Evolutionary conservation across 2,113 vertebrate species (phyloP).

Genomic region (Mastomys natalensis): DNA sequence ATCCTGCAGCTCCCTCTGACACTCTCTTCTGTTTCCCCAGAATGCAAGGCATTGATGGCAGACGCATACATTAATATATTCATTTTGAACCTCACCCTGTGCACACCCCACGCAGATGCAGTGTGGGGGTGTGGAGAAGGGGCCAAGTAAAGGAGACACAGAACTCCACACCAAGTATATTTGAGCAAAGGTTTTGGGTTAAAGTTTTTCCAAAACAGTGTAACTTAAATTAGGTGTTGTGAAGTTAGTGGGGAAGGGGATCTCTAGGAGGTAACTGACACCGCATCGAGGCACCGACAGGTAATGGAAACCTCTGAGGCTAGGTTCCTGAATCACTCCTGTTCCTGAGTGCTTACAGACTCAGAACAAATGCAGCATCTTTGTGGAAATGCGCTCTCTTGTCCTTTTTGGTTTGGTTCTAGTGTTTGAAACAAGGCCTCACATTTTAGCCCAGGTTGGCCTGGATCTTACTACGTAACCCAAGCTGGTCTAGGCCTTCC

Average conservation of each 20-base stretch:
- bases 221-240: slow-evolving; percentile 9
- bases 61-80: slow-evolving; percentile 9
- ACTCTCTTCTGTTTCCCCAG: slow-evolving; percentile 53
- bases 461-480: neutral
- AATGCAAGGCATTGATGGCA: neutral
- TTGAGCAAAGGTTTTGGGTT: neutral
- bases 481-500: neutral
- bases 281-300: neutral
- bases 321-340: neutral
- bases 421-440: neutral
- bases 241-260: neutral
- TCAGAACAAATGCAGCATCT: neutral
- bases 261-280: neutral
- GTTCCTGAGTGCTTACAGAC: neutral
- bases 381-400: neutral
- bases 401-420: neutral
- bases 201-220: slow-evolving; percentile 29
- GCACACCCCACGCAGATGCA: neutral
- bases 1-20: slow-evolving; percentile 72
- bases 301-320: neutral
- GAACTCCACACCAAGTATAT: neutral
- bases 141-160: neutral
- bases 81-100: neutral
- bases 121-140: neutral
- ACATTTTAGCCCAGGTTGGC: neutral